These are phyloP conservation scores for Lapara coniferarum DNA, from an alignment of 2,888 invertebrate species.

Conservation along the genomic window DNA sequence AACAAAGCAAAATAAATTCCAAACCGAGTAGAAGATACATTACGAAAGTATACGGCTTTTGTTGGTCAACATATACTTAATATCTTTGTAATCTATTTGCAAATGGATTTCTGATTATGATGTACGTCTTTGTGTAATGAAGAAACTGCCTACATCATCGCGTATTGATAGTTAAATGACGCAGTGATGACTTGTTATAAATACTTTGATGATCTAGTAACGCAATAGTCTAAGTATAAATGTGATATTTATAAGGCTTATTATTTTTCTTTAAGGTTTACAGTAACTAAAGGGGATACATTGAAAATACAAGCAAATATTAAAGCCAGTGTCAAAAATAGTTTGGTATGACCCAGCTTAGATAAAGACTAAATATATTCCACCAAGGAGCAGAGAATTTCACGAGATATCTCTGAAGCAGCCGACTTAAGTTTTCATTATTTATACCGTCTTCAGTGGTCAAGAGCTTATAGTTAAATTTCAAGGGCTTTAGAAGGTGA, in stretches of 20 bases:
- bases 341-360: background rate
- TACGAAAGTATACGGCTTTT: slow-evolving; percentile 13
- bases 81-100: slow-evolving; percentile 15
- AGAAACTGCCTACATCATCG: background rate
- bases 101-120: slow-evolving; percentile 24
- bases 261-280: too few relatives aligned
- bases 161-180: background rate
- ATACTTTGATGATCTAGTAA: too few relatives aligned
- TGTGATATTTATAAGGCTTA: too few relatives aligned
- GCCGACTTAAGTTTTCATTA: slow-evolving; percentile 12
- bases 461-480: background rate
- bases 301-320: background rate
- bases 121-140: slow-evolving; percentile 1
- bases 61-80: background rate
- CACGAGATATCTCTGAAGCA: background rate
- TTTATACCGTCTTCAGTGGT: background rate
- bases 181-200: background rate
- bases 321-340: background rate
- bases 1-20: slow-evolving; percentile 1
- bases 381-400: slow-evolving; percentile 4
- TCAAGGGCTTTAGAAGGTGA: background rate
- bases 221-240: too few relatives aligned
- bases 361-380: slow-evolving; percentile 22
- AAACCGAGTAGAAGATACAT: slow-evolving; percentile 6
- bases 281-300: background rate